Base-by-base conservation (phyloP, 1,140 invertebrate genomes). In the Cataglyphis hispanica region DNA sequence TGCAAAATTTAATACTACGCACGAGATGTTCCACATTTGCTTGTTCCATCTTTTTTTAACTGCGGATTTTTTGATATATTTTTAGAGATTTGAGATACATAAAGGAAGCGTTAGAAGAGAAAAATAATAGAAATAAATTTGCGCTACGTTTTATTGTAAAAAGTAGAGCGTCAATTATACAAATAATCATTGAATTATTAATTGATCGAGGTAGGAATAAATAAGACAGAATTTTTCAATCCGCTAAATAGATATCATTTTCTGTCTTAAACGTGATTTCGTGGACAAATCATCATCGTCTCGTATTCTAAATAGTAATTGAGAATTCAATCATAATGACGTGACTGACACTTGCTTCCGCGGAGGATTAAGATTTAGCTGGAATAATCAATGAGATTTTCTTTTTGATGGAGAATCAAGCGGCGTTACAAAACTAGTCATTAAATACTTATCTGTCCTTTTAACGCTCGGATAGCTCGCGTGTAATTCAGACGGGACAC, bases 361-460 rank as follows among this genome's bases (percentile, higher is more conserved):
- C 25, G 6, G 11, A 50, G 43, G 40, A 84, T 87, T 87, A 27
- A 66, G 64, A 64, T 31, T 72, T 37, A 67, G 11, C 27, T 5
- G 16, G 2, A 70, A 43, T 66, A 22, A 37, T 40, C 40, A 37
- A 83, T 76, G 46, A 80, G 40, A 74, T 50, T 81, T 56, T 50
- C 46, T 50, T 50, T 64, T 76, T 61, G 56, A 43, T 56, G 63
- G 88, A 78, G 87, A 90, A 91, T 91, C 88, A 90, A 91, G 89
- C 84, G 53, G 46, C 46, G 89, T 91, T 91, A 90, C 75, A 72
- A 84, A 69, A 70, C 75, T 56, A 63, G 76, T 91, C 87, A 90
- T 91, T 91, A 91, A 90, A 88, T 90, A 90, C 89, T 86, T 90
- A 90, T 90, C 84, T 90, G 86, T 91, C 84, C 86, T 90, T 91